Evolutionary conservation across 1,140 invertebrate species (phyloP).

Genomic region (Neomicropteryx cornuta): DNA sequence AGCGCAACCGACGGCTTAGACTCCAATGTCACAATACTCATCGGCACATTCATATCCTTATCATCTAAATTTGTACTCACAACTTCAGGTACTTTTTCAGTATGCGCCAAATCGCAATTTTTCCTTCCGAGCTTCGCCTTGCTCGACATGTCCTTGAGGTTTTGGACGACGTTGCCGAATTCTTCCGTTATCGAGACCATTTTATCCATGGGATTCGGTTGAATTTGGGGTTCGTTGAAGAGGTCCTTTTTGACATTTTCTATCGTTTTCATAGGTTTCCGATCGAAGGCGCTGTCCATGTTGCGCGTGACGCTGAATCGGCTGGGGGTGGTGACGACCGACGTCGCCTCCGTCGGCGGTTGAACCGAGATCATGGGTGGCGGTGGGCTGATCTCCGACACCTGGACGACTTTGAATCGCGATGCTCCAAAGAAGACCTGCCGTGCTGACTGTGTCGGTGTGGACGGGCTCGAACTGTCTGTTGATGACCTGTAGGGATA

Average conservation of each 20-base stretch:
- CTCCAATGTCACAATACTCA: too few relatives aligned
- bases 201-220: neutral
- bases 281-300: slow-evolving; percentile 26
- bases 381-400: slow-evolving; percentile 13
- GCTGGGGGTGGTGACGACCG: slow-evolving; percentile 18
- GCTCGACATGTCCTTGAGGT: slow-evolving; percentile 23
- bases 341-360: slow-evolving; percentile 12
- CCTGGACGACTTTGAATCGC: slow-evolving; percentile 32
- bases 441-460: slow-evolving; percentile 14
- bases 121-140: too few relatives aligned
- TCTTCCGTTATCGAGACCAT: slow-evolving; percentile 21
- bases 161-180: slow-evolving; percentile 25
- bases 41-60: neutral
- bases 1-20: too few relatives aligned
- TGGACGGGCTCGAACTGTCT: slow-evolving; percentile 20
- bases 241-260: neutral
- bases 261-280: slow-evolving; percentile 2
- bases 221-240: neutral
- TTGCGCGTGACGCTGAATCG: slow-evolving; percentile 34
- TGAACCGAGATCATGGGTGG: slow-evolving; percentile 25
- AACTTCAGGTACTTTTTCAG: neutral
- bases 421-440: slow-evolving; percentile 17
- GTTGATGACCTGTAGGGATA: slow-evolving; percentile 19
- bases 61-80: neutral
- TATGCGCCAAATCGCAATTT: neutral